A percentile compares a stretch with the other conserved stretches of the same genome.
Evolutionary conservation across 2,888 invertebrate species (phyloP).

Genomic region (Chrysotoxum bicinctum): DNA sequence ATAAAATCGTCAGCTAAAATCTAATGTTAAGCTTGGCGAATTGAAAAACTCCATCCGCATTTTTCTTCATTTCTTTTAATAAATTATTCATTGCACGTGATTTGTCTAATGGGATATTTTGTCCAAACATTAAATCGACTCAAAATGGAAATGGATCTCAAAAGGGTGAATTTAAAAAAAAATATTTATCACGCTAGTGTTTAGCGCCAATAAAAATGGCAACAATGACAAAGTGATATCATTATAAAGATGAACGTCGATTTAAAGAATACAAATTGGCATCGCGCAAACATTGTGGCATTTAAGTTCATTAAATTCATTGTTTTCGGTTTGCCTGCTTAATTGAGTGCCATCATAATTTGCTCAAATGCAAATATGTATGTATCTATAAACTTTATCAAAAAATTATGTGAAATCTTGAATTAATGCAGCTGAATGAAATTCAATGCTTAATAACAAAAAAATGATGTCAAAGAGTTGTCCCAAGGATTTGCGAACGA

Average conservation of each 20-base stretch:
- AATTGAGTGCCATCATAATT: neutral
- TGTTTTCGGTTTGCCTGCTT: neutral
- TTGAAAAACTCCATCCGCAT: constrained; percentile 16
- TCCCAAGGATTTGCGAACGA: neutral
- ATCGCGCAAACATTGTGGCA: neutral
- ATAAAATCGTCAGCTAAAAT: constrained; percentile 25
- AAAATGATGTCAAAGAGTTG: neutral
- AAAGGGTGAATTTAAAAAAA: neutral
- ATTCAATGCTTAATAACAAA: neutral
- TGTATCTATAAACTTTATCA: neutral
- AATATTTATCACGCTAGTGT: neutral
- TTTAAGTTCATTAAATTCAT: neutral
- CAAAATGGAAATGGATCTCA: neutral
- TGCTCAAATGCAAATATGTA: neutral
- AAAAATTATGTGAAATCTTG: neutral
- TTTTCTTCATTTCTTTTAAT: neutral
- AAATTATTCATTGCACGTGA: constrained; percentile 19
- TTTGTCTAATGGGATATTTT: constrained; percentile 1
- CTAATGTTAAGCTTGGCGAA: constrained; percentile 37
- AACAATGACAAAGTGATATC: neutral
- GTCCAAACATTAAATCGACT: neutral
- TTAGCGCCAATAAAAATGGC: neutral
- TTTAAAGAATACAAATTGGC: neutral
- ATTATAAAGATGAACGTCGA: neutral
- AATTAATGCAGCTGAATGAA: neutral